Base-by-base conservation (phyloP, 2,797 vertebrate genomes). In the Xenopus petersii region DNA sequence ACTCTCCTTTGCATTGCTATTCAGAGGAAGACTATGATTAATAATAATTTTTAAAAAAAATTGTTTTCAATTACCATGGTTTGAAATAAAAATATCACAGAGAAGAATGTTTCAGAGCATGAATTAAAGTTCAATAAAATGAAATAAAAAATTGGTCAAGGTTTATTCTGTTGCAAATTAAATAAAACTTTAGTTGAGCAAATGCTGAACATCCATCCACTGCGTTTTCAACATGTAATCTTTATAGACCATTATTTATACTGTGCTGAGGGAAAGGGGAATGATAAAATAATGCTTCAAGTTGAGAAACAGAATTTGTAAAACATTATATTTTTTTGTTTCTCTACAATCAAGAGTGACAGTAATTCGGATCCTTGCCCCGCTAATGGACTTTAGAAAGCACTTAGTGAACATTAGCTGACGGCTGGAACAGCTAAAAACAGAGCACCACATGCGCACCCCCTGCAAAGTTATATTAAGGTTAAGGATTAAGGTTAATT, bases 391-490 rank as follows among this genome's bases (percentile, higher is more conserved):
- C 64, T 67, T 78, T 15, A 64, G 26, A 73, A 73, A 69, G 21
- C 75, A 78, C 75, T 78, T 78, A 78, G 70, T 2, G 51, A 73
- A 64, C 70, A 73, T 78, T 78, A 78, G 70, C 36, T 58, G 54
- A 15, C 58, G 65, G 75, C 64, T 72, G 68, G 68, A 78, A 49
- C 65, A 58, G 71, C 59, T 15, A 26, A 71, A 51, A 24, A 75
- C 67, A 46, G 33, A 12, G 51, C 36, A 7, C 62, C 46, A 30
- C 70, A 77, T 21, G 64, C 70, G 46, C 60, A 16, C 36, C 10
- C 59, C 62, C 47, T 64, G 42, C 60, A n/a, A 67, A 58, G 54
- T 59, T 54, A 21, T 61, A 77, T 62, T 71, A 63, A 67, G 36
- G 64, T 58, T 64, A 65, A 60, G 36, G 26, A 16, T 64, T 49